Evolutionary conservation across 2,888 invertebrate genomes (phyloP).

Genomic region (Amiota minor): DNA sequence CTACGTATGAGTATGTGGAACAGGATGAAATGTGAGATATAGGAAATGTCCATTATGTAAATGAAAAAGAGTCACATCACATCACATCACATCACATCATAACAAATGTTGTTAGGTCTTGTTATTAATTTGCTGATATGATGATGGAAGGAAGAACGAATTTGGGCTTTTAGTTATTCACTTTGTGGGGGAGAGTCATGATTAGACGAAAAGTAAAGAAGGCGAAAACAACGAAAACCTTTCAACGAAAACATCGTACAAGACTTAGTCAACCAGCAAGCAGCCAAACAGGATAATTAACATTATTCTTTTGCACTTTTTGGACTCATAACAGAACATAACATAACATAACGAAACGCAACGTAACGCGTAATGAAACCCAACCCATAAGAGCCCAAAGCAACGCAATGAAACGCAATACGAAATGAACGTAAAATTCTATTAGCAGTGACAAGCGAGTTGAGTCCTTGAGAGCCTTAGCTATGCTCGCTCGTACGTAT

Average conservation of each 20-base stretch:
- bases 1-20: not conserved
- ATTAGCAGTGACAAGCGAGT: slow-evolving; percentile 13
- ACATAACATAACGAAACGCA: not conserved
- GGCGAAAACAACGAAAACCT: slow-evolving; percentile 13
- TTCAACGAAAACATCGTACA: not conserved
- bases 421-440: slow-evolving; percentile 14
- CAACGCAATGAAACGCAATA: not conserved
- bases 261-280: not conserved
- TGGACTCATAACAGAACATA: not conserved
- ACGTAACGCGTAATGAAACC: not conserved
- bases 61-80: not conserved
- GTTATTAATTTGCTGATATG: not conserved
- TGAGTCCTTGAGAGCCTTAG: not conserved
- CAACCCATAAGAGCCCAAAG: not conserved
- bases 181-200: slow-evolving; percentile 14
- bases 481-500: not conserved
- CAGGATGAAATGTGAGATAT: not conserved
- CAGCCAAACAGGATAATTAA: slow-evolving; percentile 22
- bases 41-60: slow-evolving; percentile 1
- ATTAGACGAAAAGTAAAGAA: not conserved
- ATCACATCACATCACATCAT: no score
- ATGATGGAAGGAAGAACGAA: not conserved
- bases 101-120: not conserved
- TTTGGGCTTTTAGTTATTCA: not conserved
- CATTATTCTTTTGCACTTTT: slow-evolving; percentile 15